Conservation (phyloP, 2,888 invertebrate species). For the Sipha maydis region DNA sequence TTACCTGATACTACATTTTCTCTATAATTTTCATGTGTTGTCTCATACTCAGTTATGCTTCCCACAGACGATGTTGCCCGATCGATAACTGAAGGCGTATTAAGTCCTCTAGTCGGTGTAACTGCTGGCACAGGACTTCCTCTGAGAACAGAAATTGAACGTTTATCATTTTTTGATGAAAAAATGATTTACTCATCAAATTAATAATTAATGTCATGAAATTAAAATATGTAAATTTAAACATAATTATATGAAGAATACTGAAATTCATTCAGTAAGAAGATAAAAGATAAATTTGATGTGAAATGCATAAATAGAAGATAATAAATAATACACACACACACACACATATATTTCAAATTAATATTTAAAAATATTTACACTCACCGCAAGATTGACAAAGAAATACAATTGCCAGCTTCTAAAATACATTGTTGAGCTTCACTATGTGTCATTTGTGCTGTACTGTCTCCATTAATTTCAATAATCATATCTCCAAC, state of each 20-base stretch:
- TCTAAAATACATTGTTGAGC: slow-evolving; percentile 79
- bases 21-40: slow-evolving; percentile 5
- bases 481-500: slow-evolving; percentile 86
- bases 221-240: too few relatives aligned
- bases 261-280: too few relatives aligned
- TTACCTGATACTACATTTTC: slow-evolving; percentile 33
- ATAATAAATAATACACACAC: too few relatives aligned
- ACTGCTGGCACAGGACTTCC: slow-evolving; percentile 64
- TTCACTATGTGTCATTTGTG: slow-evolving; percentile 78
- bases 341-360: too few relatives aligned
- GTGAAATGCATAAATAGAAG: too few relatives aligned
- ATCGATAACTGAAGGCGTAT: slow-evolving; percentile 36
- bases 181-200: not conserved
- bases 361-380: not conserved
- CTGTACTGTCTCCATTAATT: slow-evolving; percentile 78
- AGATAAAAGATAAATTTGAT: too few relatives aligned
- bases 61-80: slow-evolving; percentile 50
- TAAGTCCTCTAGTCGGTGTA: slow-evolving; percentile 64
- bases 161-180: not conserved
- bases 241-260: too few relatives aligned
- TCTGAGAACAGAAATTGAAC: slow-evolving; percentile 59
- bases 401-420: slow-evolving; percentile 77
- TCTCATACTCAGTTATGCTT: slow-evolving; percentile 50
- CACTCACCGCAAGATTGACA: slow-evolving; percentile 77
- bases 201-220: too few relatives aligned